Percentiles rank a stretch among this genome's conserved stretches.
These are phyloP conservation scores for Ornithoptera alexandrae DNA, from an alignment of 2,888 invertebrate genomes.

Conservation along the genomic window DNA sequence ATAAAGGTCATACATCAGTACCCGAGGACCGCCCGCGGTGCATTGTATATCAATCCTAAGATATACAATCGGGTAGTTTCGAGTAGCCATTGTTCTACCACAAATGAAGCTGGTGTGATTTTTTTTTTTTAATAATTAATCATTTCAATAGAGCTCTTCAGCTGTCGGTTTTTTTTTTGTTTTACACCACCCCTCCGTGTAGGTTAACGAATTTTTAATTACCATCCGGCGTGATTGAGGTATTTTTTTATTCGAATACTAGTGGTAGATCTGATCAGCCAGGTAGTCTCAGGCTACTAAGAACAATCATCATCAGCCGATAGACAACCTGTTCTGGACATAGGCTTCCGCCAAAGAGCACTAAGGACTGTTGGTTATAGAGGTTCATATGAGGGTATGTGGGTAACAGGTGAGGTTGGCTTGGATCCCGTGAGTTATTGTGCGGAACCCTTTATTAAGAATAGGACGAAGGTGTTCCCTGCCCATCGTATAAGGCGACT, in stretches of 20 bases:
- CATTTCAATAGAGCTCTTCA: slow-evolving; percentile 7
- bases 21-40: too few species aligned
- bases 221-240: slow-evolving; percentile 5
- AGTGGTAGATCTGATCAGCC: neutral
- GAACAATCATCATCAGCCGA: neutral
- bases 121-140: slow-evolving; percentile 10
- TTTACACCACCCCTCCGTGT: slow-evolving; percentile 1
- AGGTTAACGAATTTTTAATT: slow-evolving; percentile 20
- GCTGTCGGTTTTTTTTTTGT: slow-evolving; percentile 7
- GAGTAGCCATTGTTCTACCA: slow-evolving; percentile 1
- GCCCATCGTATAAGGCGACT: too few species aligned
- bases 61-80: neutral
- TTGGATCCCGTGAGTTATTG: too few species aligned
- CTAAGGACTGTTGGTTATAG: too few species aligned
- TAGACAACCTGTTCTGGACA: too few species aligned
- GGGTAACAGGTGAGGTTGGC: too few species aligned
- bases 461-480: too few species aligned
- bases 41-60: neutral
- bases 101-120: neutral
- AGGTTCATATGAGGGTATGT: too few species aligned
- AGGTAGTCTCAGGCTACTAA: neutral
- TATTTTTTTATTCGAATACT: neutral
- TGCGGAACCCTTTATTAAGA: too few species aligned
- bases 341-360: too few species aligned
- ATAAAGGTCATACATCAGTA: too few species aligned